A percentile compares a stretch with the other conserved stretches of the same genome.
Evolutionary conservation across 2,888 invertebrate species (phyloP).

Genomic region (Platycheirus albimanus): DNA sequence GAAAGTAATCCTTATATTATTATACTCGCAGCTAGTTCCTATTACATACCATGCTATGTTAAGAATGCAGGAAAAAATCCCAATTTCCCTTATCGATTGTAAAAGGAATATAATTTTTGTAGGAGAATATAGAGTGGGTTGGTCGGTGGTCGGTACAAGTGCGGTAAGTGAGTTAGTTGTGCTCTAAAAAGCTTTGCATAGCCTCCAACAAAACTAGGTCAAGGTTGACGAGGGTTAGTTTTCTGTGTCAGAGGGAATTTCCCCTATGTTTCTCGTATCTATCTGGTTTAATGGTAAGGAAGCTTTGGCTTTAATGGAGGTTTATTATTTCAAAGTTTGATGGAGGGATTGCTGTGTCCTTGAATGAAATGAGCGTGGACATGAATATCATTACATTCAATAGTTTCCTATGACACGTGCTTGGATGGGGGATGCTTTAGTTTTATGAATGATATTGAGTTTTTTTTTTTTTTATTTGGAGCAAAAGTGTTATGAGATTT

Average conservation of each 20-base stretch:
- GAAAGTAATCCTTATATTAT: not conserved
- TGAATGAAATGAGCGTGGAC: constrained; percentile 32
- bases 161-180: constrained; percentile 51
- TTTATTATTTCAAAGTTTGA: constrained; percentile 6
- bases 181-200: constrained; percentile 51
- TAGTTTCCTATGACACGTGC: constrained; percentile 13
- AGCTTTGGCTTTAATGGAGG: constrained; percentile 35
- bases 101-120: constrained; percentile 34
- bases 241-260: constrained; percentile 67
- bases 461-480: too few relatives aligned
- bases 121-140: constrained; percentile 15
- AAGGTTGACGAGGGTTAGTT: constrained; percentile 61
- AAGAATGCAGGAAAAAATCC: constrained; percentile 46
- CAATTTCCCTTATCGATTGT: constrained; percentile 65
- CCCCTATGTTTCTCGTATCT: constrained; percentile 49
- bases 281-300: constrained; percentile 16
- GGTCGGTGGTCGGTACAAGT: constrained; percentile 3
- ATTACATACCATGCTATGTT: not conserved
- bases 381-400: constrained; percentile 21
- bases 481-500: too few relatives aligned
- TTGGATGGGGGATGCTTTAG: too few relatives aligned
- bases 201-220: constrained; percentile 43
- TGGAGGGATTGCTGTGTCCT: constrained; percentile 33
- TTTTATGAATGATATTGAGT: too few relatives aligned
- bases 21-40: too few relatives aligned